Base-by-base conservation (phyloP, 2,888 invertebrate species). In the Limnephilus marmoratus region DNA sequence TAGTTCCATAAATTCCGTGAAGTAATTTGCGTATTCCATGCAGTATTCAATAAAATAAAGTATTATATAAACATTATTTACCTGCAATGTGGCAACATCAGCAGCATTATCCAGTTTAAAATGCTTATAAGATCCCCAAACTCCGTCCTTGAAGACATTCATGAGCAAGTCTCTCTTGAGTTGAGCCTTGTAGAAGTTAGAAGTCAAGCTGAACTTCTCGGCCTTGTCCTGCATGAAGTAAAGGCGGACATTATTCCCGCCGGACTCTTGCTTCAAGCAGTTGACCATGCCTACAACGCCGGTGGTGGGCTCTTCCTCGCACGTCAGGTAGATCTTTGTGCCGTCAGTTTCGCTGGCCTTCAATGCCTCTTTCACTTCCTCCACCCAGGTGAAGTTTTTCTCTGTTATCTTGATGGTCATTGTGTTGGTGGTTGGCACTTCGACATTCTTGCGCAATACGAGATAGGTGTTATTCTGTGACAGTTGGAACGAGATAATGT, bases 71-170 rank as follows among this genome's bases (percentile, higher is more conserved):
- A 5, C 9, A 41, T 45, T 34, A 41, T 81, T 85, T 90, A 93
- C 93, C 94, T 95, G 96, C 93, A 96, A 95, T 2, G 94, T 94
- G 93, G 95, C 95, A 49, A 95, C 95, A 85, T 95, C 95, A 91
- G 94, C 94, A 90, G 94, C 94, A 81, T 95, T 96, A 94, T 97
- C 97, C 92, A 98, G 95, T 94, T 96, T 96, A 93, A 99, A 95
- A 95, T 99, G 99, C 53, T 99, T 97, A 96, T 97, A 98, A 86
- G 97, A 97, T 94, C 99, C 99, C 98, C 99, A 99, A 41, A 96
- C 97, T 90, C 97, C 98, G 94, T 97, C 97, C 94, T 97, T 97
- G 94, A 97, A 96, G 91, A 99, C 98, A 95, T 99, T 99, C 94
- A 98, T 97, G 89, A 98, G 97, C 91, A 99, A 96, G 96, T 99